phyloP scores from a whole-genome alignment of 2,113 vertebrate genomes.

The Bos indicus region DNA sequence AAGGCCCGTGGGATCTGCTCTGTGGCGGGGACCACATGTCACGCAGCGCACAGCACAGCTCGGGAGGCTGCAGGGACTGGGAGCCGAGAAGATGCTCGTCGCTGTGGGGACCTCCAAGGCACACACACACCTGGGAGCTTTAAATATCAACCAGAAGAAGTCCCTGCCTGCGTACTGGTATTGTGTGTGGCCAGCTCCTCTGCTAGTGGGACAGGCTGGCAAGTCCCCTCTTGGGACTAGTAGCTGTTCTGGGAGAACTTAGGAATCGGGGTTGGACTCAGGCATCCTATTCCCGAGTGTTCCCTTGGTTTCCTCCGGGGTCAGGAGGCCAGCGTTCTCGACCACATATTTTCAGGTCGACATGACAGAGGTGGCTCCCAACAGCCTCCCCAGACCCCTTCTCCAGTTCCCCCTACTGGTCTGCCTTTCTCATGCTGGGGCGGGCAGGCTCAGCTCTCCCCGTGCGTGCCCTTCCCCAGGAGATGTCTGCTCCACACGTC shows the following conservation, averaged over 20 bases:
- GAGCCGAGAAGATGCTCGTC: background rate
- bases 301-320: background rate
- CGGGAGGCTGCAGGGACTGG: background rate
- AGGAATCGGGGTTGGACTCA: background rate
- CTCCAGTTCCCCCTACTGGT: background rate
- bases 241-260: conserved; percentile 1
- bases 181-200: background rate
- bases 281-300: fast-evolving
- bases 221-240: conserved; percentile 30
- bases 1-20: too few species aligned
- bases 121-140: background rate
- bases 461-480: conserved; percentile 66
- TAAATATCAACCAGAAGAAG: background rate
- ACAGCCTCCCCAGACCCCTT: background rate
- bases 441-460: conserved; percentile 58
- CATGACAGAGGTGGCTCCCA: background rate
- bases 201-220: background rate
- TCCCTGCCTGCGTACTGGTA: fast-evolving
- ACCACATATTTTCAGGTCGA: background rate
- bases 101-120: fast-evolving
- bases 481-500: conserved; percentile 49
- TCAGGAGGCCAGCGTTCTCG: background rate
- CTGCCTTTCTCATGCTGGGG: background rate
- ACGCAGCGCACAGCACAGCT: background rate
- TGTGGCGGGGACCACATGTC: background rate